Conservation (phyloP, 1,140 invertebrate species). For the Phocides pigmalion region DNA sequence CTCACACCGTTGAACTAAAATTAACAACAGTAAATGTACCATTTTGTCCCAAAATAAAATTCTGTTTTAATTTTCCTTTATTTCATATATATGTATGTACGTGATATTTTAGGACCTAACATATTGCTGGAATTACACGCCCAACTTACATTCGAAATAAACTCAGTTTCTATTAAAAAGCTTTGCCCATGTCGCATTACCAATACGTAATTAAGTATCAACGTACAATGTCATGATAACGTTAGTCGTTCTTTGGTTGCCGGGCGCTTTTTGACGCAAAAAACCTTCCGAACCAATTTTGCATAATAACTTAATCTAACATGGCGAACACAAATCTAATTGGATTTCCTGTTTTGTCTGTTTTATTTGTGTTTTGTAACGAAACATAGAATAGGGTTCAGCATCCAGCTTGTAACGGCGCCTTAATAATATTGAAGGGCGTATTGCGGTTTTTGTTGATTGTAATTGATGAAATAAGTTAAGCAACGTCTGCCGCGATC, state of each 20-base stretch:
- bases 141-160: too few relatives aligned
- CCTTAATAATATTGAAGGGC: background rate
- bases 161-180: background rate
- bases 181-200: slow-evolving; percentile 19
- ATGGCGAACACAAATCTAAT: slow-evolving; percentile 65
- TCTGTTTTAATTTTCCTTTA: too few relatives aligned
- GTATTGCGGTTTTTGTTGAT: too few relatives aligned
- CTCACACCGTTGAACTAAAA: too few relatives aligned
- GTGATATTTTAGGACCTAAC: too few relatives aligned
- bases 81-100: too few relatives aligned
- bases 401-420: slow-evolving; percentile 6
- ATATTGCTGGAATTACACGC: too few relatives aligned
- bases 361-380: slow-evolving; percentile 53
- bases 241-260: slow-evolving; percentile 39
- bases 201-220: slow-evolving; percentile 23
- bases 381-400: slow-evolving; percentile 43
- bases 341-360: slow-evolving; percentile 65
- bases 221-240: slow-evolving; percentile 16
- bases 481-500: too few relatives aligned
- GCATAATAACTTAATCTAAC: slow-evolving; percentile 76
- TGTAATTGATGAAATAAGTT: too few relatives aligned
- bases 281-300: slow-evolving; percentile 66
- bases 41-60: too few relatives aligned
- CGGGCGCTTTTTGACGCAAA: slow-evolving; percentile 52
- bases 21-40: too few relatives aligned